Conservation (phyloP, 1,140 invertebrate species). For the Bactericera cockerelli region DNA sequence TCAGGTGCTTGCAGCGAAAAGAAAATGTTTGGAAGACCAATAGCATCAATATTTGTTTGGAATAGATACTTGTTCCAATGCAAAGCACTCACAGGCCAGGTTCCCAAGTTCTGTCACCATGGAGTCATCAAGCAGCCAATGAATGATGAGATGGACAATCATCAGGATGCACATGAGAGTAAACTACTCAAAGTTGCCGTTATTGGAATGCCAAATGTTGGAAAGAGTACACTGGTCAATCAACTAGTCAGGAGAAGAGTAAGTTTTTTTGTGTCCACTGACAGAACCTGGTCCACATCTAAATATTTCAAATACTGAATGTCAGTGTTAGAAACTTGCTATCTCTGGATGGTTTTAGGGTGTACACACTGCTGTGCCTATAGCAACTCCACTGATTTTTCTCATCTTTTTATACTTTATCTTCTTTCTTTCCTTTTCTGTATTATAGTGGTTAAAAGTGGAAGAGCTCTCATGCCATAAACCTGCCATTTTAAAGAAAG, state of each 20-base stretch:
- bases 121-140: not conserved
- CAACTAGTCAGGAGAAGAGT: slow-evolving; percentile 61
- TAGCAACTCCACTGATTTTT: too few species aligned
- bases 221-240: slow-evolving; percentile 91
- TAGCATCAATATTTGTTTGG: too few species aligned
- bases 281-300: slow-evolving; percentile 19
- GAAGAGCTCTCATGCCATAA: too few species aligned
- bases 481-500: too few species aligned
- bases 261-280: slow-evolving; percentile 32
- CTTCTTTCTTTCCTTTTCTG: too few species aligned
- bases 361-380: not conserved
- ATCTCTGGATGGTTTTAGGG: not conserved
- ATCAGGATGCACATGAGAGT: not conserved
- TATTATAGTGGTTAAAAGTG: too few species aligned
- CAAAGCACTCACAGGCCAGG: too few species aligned
- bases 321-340: not conserved
- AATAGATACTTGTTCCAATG: too few species aligned
- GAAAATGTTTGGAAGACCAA: too few species aligned
- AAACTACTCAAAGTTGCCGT: slow-evolving; percentile 67
- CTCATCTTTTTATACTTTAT: too few species aligned
- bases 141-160: not conserved
- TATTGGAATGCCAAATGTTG: slow-evolving; percentile 78
- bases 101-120: not conserved
- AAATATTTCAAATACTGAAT: not conserved
- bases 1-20: too few species aligned